phyloP scores from a whole-genome alignment of 92 coral and sea anemone species.

The Meandrina meandrites region DNA sequence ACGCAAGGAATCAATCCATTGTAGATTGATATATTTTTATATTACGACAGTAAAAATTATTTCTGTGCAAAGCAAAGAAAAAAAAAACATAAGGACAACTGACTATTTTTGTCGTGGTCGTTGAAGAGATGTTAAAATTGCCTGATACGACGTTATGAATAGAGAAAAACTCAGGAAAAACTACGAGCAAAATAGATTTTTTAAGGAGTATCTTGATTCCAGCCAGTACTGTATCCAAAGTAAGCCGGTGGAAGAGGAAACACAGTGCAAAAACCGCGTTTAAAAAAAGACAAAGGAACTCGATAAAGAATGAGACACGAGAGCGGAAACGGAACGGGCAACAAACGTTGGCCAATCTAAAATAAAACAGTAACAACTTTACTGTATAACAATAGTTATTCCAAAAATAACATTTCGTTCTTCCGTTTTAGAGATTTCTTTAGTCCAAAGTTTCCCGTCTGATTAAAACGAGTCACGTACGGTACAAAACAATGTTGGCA shows the following conservation, averaged over 20 bases:
- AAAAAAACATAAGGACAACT: too few relatives aligned
- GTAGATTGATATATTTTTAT: too few relatives aligned
- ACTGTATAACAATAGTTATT: too few relatives aligned
- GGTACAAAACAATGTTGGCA: not conserved
- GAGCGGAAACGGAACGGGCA: not conserved
- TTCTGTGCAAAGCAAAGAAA: too few relatives aligned
- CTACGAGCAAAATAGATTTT: too few relatives aligned
- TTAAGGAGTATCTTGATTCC: not conserved
- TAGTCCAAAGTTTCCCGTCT: not conserved
- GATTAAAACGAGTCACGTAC: not conserved
- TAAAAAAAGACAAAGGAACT: not conserved
- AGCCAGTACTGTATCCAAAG: not conserved
- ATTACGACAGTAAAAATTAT: too few relatives aligned
- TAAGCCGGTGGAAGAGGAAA: not conserved
- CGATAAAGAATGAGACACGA: not conserved
- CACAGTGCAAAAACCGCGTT: not conserved
- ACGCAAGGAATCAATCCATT: too few relatives aligned
- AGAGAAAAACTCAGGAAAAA: too few relatives aligned
- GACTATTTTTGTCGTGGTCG: too few relatives aligned
- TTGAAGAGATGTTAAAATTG: too few relatives aligned
- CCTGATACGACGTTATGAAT: too few relatives aligned
- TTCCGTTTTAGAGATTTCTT: not conserved
- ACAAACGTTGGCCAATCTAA: not conserved
- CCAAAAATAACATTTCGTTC: constrained; percentile 12
- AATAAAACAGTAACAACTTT: not conserved